A percentile compares a stretch with the other conserved stretches of the same genome.
Conservation (phyloP, 2,888 invertebrate genomes). For the Alsophila aescularia region DNA sequence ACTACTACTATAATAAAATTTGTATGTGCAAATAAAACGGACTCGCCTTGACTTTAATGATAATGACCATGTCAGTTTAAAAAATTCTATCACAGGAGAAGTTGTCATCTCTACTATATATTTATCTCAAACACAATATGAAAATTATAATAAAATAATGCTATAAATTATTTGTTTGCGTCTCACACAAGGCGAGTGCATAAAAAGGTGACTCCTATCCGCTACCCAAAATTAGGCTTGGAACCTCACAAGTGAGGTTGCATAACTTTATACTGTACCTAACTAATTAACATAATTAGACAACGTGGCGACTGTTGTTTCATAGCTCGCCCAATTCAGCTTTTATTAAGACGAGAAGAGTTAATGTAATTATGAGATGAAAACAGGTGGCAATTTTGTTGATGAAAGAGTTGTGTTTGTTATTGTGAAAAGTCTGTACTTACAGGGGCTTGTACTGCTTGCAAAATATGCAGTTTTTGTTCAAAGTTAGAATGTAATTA, state of each 20-base stretch:
- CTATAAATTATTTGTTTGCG: too few relatives aligned
- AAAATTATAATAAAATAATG: too few relatives aligned
- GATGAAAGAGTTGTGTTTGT: constrained; percentile 34
- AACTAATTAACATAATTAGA: constrained; percentile 82
- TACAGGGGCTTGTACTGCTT: background rate
- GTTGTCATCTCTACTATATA: too few relatives aligned
- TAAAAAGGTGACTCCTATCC: background rate
- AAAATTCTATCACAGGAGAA: too few relatives aligned
- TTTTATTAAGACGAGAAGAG: constrained; percentile 51
- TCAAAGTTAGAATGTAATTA: too few relatives aligned
- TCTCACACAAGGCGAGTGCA: background rate
- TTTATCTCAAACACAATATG: too few relatives aligned
- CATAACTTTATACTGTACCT: constrained; percentile 80
- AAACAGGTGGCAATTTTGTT: constrained; percentile 61
- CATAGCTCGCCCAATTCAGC: constrained; percentile 59
- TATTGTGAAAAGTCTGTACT: constrained; percentile 1
- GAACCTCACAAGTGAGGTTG: constrained; percentile 70
- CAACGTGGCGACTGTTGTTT: constrained; percentile 54
- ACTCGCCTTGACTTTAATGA: too few relatives aligned
- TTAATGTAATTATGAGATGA: constrained; percentile 54
- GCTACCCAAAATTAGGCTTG: constrained; percentile 9
- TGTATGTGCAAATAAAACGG: too few relatives aligned
- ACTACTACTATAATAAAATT: too few relatives aligned
- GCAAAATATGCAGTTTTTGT: background rate
- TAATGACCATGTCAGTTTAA: too few relatives aligned